Percentiles rank a stretch among this genome's conserved stretches.
These are phyloP conservation scores for Holacanthella duospinosa DNA, from an alignment of 2,888 invertebrate genomes.

Conservation along the genomic window DNA sequence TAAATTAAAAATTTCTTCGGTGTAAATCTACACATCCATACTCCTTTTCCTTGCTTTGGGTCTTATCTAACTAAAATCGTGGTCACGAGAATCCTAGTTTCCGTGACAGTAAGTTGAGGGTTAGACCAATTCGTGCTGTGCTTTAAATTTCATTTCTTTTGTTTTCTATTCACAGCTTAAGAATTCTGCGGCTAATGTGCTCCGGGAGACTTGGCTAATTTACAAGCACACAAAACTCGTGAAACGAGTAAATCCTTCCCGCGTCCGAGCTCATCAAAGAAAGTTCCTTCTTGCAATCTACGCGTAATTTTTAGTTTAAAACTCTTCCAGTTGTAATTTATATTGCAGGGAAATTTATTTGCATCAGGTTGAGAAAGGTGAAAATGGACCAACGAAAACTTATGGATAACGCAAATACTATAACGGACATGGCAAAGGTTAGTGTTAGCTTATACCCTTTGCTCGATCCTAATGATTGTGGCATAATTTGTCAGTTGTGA, in stretches of 20 bases:
- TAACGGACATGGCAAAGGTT: conserved; percentile 99
- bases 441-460: no score
- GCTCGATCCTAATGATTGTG: no score
- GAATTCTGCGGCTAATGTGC: conserved; percentile 98
- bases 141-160: neutral
- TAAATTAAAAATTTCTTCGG: no score
- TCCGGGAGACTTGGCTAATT: conserved; percentile 99
- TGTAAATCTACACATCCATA: no score
- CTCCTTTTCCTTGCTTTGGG: no score
- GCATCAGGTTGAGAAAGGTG: conserved; percentile 82
- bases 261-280: conserved; percentile 95
- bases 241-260: conserved; percentile 88
- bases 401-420: conserved; percentile 97
- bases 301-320: conserved; percentile 56
- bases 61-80: no score
- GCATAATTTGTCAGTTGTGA: no score
- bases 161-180: conserved; percentile 61
- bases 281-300: conserved; percentile 99
- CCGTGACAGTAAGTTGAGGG: no score
- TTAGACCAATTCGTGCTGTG: no score
- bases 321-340: neutral
- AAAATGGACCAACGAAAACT: conserved; percentile 99
- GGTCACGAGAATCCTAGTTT: no score
- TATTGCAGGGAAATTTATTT: neutral
- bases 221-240: conserved; percentile 98